These are phyloP conservation scores for Watersipora subatra DNA, from an alignment of 1,140 invertebrate species.

Conservation along the genomic window DNA sequence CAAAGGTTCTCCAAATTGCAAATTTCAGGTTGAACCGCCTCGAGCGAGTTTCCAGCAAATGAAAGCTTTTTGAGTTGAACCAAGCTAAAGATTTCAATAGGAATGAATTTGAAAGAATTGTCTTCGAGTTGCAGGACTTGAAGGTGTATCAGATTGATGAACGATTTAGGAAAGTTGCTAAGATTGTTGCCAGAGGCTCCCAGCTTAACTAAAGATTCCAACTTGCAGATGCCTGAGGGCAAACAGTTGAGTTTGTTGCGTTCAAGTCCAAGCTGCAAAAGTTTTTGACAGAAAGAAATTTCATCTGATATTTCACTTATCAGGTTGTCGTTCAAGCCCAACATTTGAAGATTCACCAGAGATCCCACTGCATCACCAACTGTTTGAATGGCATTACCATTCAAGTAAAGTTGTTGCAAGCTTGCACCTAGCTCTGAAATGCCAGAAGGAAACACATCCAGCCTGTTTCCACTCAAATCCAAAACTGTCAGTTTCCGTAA, in stretches of 20 bases:
- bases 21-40: slow-evolving; percentile 24
- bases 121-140: slow-evolving; percentile 30
- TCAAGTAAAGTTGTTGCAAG: slow-evolving; percentile 21
- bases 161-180: slow-evolving; percentile 28
- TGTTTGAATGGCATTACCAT: slow-evolving; percentile 20
- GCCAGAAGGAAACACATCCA: not conserved
- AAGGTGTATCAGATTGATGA: slow-evolving; percentile 25
- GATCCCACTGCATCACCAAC: slow-evolving; percentile 21
- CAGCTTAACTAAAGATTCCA: slow-evolving; percentile 22
- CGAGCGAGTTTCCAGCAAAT: slow-evolving; percentile 25
- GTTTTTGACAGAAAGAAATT: slow-evolving; percentile 13
- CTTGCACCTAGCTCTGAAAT: not conserved
- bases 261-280: slow-evolving; percentile 25
- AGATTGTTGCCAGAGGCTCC: slow-evolving; percentile 32
- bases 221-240: slow-evolving; percentile 24
- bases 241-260: slow-evolving; percentile 27
- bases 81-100: slow-evolving; percentile 31
- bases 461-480: not conserved
- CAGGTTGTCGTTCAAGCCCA: slow-evolving; percentile 27
- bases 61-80: slow-evolving; percentile 23
- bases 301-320: slow-evolving; percentile 11
- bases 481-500: not conserved
- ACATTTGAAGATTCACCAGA: slow-evolving; percentile 17
- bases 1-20: slow-evolving; percentile 11
- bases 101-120: slow-evolving; percentile 35